Base-by-base conservation (phyloP, 2,113 vertebrate species). In the Furnarius figulus region DNA sequence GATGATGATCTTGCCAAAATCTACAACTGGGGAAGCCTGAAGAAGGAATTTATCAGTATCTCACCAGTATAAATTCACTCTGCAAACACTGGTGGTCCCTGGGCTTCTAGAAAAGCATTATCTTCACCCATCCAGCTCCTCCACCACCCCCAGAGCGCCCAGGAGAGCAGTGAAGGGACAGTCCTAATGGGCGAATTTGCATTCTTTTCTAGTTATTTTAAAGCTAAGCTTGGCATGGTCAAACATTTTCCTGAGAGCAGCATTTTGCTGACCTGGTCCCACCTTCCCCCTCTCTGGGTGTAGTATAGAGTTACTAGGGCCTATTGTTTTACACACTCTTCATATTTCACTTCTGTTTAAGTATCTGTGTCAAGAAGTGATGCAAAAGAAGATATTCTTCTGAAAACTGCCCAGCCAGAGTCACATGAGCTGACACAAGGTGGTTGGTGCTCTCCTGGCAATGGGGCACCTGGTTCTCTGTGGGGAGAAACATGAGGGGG, bases 1-100 rank as follows among this genome's bases (percentile, higher is more conserved):
- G 97, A 99, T 99, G 85, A 99, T 99, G 79, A 99, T 99, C 97
- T 99, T 99, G 75, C 99, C 99, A 96, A 99, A 99, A 95, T 99
- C 99, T 97, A 99, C 96, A 84, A 99, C 97, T 10, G 98, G 97
- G 6, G 98, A 98, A 96, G 98, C 82, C 97, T 97, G 85, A 61
- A 96, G 93, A 97, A 94, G 76, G 76, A 82, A 46, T 31, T 75
- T 47, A 66, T 79, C 53, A 93, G 44, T 10, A 18, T 59, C 33
- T 35, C 8, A 2, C 19, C 46, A 22, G 15, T 10, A 21, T 7
- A 74, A 90, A 19, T 7, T 20, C n/a, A 39, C 52, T 42, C 81
- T 25, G 4, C 44, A 59, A 71, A 8, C 37, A 23, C 8, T 8
- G 9, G 5, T 5, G 28, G 7, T 16, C 27, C 58, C 27, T 7